phyloP scores from a whole-genome alignment of 2,888 invertebrate genomes.

The Cinara cedri region DNA sequence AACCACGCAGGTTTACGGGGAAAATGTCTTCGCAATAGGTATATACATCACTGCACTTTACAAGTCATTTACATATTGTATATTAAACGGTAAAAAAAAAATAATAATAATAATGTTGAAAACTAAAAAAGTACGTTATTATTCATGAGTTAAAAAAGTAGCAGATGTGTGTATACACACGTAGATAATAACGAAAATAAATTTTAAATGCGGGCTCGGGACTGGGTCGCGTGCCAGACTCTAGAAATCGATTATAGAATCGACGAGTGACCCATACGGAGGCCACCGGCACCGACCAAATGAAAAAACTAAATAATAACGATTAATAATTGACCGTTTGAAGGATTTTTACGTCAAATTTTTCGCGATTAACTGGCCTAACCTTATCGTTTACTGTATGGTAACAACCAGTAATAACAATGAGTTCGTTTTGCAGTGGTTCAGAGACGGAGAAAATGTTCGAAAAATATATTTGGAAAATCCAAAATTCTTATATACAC shows the following conservation, averaged over 20 bases:
- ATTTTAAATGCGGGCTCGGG: conserved; percentile 26
- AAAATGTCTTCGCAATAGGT: neutral
- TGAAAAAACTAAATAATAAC: too few species aligned
- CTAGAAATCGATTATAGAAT: conserved; percentile 1
- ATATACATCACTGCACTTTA: neutral
- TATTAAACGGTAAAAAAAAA: neutral
- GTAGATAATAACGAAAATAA: conserved; percentile 25
- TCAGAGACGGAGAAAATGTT: too few species aligned
- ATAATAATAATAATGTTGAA: too few species aligned
- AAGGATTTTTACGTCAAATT: neutral
- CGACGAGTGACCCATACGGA: neutral
- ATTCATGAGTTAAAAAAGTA: conserved; percentile 39
- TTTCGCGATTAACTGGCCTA: neutral
- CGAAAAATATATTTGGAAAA: too few species aligned
- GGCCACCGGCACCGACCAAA: too few species aligned
- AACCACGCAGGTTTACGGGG: too few species aligned
- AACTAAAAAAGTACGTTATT: conserved; percentile 42
- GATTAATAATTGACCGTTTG: too few species aligned
- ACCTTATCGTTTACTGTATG: too few species aligned
- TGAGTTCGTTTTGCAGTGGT: too few species aligned
- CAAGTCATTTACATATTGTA: conserved; percentile 13
- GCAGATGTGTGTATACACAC: conserved; percentile 18
- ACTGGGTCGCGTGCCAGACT: conserved; percentile 35
- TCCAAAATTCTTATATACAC: too few species aligned
- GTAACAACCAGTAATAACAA: too few species aligned